A percentile compares a stretch with the other conserved stretches of the same genome.
These are phyloP conservation scores for Gambusia affinis DNA, from an alignment of 2,113 vertebrate genomes.

Conservation along the genomic window DNA sequence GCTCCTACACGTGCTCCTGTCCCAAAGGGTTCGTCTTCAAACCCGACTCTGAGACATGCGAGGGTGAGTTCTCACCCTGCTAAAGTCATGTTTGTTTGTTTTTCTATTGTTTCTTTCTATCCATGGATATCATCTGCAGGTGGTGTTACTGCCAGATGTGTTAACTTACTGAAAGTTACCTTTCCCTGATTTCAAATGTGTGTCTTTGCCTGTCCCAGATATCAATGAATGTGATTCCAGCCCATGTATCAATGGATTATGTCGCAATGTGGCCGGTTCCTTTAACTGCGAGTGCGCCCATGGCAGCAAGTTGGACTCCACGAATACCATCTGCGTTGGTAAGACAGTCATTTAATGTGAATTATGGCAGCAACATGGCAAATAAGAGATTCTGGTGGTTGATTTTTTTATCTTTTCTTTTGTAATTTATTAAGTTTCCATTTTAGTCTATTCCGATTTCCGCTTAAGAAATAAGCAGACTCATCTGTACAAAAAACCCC, in stretches of 20 bases:
- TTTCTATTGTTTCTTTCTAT: slow-evolving; percentile 8
- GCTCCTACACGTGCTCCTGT: slow-evolving; percentile 95
- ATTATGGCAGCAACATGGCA: neutral
- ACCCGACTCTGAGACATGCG: slow-evolving; percentile 93
- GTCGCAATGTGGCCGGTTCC: slow-evolving; percentile 89
- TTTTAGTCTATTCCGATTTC: neutral
- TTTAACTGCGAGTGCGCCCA: slow-evolving; percentile 90
- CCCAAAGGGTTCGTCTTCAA: slow-evolving; percentile 95
- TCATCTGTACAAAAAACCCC: too few relatives aligned
- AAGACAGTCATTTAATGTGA: slow-evolving; percentile 61
- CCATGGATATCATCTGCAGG: slow-evolving; percentile 18
- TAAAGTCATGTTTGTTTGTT: neutral
- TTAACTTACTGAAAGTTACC: slow-evolving; percentile 12
- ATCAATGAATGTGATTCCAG: slow-evolving; percentile 90
- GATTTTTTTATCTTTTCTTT: neutral
- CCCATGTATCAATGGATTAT: slow-evolving; percentile 89
- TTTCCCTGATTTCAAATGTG: slow-evolving; percentile 5
- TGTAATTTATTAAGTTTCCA: neutral
- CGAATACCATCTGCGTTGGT: slow-evolving; percentile 92
- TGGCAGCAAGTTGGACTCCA: slow-evolving; percentile 90
- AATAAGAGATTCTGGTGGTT: neutral
- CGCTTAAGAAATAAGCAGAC: neutral
- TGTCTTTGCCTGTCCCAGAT: slow-evolving; percentile 77
- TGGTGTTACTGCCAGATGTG: slow-evolving; percentile 48
- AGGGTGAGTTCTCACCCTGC: slow-evolving; percentile 80